phyloP scores from a whole-genome alignment of 2,888 invertebrate genomes.

The Epicampocera succincta region DNA sequence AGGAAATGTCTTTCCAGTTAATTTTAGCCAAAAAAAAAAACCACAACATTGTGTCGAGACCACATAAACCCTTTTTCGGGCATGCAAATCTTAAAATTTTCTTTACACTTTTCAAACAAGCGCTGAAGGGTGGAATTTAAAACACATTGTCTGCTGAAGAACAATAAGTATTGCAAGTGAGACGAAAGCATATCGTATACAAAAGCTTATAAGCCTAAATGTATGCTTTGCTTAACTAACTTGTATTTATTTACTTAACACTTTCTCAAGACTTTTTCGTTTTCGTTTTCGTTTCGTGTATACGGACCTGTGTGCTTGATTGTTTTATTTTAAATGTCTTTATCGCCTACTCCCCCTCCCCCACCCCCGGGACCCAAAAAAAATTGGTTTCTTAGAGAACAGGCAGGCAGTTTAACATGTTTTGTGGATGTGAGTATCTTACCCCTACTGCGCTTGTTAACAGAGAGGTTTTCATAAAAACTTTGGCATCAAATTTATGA shows the following conservation, averaged over 20 bases:
- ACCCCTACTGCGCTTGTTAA: too few relatives aligned
- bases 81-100: slow-evolving; percentile 31
- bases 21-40: neutral
- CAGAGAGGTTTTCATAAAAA: too few relatives aligned
- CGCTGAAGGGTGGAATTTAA: slow-evolving; percentile 36
- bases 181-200: slow-evolving; percentile 7
- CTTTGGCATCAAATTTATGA: too few relatives aligned
- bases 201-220: slow-evolving; percentile 70
- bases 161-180: slow-evolving; percentile 37
- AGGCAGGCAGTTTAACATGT: too few relatives aligned
- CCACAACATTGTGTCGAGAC: slow-evolving; percentile 48
- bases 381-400: too few relatives aligned
- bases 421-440: too few relatives aligned
- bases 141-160: slow-evolving; percentile 25
- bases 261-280: slow-evolving; percentile 41
- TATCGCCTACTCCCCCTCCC: too few relatives aligned
- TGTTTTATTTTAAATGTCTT: neutral
- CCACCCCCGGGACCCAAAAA: too few relatives aligned
- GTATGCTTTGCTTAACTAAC: slow-evolving; percentile 60
- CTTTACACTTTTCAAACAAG: slow-evolving; percentile 1
- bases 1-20: neutral
- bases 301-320: neutral
- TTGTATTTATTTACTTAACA: slow-evolving; percentile 62
- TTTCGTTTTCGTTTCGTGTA: neutral
- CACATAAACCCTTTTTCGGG: slow-evolving; percentile 15